These are phyloP conservation scores for Prionace glauca DNA, from an alignment of 2,797 vertebrate genomes.

Conservation along the genomic window DNA sequence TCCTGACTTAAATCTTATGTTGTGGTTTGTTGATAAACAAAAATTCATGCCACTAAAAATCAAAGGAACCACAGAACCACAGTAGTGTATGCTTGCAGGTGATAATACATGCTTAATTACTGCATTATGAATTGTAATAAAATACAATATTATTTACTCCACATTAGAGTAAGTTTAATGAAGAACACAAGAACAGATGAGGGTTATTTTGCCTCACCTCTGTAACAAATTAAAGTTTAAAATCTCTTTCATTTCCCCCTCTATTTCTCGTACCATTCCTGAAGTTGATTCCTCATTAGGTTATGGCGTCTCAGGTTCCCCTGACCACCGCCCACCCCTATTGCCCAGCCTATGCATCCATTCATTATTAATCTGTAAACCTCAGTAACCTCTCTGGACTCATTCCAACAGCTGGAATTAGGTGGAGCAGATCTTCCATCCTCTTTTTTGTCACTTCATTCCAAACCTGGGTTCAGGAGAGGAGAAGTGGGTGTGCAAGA, in stretches of 20 bases:
- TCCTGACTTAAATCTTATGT: slow-evolving; percentile 13
- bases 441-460: neutral
- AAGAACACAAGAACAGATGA: neutral
- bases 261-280: neutral
- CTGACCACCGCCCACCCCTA: neutral
- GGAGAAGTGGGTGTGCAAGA: neutral
- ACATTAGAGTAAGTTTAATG: neutral
- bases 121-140: slow-evolving; percentile 13
- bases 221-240: neutral
- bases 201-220: neutral
- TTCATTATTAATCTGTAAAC: neutral
- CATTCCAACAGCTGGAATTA: neutral
- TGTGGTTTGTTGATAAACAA: slow-evolving; percentile 34
- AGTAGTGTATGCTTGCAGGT: neutral
- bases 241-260: neutral
- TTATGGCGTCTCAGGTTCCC: neutral
- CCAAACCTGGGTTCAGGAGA: neutral
- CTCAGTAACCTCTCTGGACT: neutral
- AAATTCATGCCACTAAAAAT: slow-evolving; percentile 16
- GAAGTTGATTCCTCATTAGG: neutral
- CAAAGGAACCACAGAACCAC: slow-evolving; percentile 22
- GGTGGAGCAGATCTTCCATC: neutral
- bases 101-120: slow-evolving; percentile 35
- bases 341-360: neutral
- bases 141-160: neutral